These are phyloP conservation scores for Pemphigus obesinymphae DNA, from an alignment of 1,140 invertebrate genomes.

Conservation along the genomic window DNA sequence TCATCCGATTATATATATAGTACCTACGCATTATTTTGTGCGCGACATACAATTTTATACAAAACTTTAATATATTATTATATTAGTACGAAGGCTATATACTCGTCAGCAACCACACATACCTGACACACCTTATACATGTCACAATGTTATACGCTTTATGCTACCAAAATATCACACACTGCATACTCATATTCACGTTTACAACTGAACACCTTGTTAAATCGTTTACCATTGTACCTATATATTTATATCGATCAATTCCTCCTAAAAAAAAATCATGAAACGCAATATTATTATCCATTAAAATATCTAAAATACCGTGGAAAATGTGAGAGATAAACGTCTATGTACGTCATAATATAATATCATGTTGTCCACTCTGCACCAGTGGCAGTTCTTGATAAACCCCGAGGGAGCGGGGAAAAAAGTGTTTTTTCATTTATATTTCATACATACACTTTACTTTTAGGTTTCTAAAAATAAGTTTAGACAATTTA, in stretches of 20 bases:
- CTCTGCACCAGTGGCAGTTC: too few species aligned
- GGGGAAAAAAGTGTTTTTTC: too few species aligned
- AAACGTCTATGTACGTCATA: too few species aligned
- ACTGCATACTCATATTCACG: not conserved
- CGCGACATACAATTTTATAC: not conserved
- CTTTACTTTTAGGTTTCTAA: too few species aligned
- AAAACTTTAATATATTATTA: not conserved
- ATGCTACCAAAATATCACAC: not conserved
- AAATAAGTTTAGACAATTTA: too few species aligned
- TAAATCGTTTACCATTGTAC: not conserved
- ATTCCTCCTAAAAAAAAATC: not conserved
- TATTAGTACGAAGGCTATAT: not conserved
- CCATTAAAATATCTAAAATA: too few species aligned
- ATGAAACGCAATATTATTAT: not conserved
- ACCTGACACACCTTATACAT: not conserved
- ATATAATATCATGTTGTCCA: too few species aligned
- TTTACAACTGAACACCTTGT: not conserved
- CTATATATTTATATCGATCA: not conserved
- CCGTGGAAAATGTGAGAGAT: too few species aligned
- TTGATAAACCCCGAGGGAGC: too few species aligned
- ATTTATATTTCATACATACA: too few species aligned
- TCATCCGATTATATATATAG: not conserved
- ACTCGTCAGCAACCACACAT: not conserved
- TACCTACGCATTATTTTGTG: not conserved
- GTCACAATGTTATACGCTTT: conserved; percentile 4